Conservation (phyloP, 2,888 invertebrate species). For the Synanthedon tipuliformis region DNA sequence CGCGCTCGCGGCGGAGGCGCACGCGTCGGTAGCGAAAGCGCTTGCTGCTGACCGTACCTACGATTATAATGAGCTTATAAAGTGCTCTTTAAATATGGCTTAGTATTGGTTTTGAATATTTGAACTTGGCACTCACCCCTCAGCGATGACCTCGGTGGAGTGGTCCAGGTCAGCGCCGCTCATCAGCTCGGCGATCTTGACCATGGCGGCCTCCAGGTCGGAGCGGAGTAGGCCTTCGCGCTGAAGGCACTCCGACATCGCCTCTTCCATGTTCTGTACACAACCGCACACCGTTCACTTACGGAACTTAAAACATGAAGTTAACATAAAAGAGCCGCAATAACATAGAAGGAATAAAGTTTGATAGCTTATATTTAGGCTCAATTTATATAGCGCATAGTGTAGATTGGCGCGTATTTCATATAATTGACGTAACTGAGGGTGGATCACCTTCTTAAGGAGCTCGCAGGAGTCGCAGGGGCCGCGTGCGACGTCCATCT, state of each 20-base stretch:
- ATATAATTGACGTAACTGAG: background rate
- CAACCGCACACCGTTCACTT: no score
- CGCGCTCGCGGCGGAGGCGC: constrained; percentile 10
- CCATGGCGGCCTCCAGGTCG: constrained; percentile 72
- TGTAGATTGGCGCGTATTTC: no score
- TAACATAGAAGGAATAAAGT: no score
- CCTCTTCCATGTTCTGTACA: constrained; percentile 67
- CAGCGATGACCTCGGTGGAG: constrained; percentile 61
- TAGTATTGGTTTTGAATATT: no score
- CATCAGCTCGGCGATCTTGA: constrained; percentile 69
- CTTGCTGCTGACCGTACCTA: constrained; percentile 36
- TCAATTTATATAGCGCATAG: background rate
- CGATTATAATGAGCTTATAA: background rate
- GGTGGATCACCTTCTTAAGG: constrained; percentile 36
- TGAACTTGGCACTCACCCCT: constrained; percentile 32
- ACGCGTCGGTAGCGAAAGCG: constrained; percentile 10
- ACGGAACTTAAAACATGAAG: no score
- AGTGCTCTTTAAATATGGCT: no score
- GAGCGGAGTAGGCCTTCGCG: constrained; percentile 64
- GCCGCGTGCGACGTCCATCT: constrained; percentile 22
- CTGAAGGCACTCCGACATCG: constrained; percentile 54
- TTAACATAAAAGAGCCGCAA: no score
- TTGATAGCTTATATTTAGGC: no score
- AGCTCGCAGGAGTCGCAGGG: constrained; percentile 45
- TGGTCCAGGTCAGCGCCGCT: constrained; percentile 48